phyloP scores from a whole-genome alignment of 2,797 vertebrate genomes.

The Petrocephalus schoutedeni region DNA sequence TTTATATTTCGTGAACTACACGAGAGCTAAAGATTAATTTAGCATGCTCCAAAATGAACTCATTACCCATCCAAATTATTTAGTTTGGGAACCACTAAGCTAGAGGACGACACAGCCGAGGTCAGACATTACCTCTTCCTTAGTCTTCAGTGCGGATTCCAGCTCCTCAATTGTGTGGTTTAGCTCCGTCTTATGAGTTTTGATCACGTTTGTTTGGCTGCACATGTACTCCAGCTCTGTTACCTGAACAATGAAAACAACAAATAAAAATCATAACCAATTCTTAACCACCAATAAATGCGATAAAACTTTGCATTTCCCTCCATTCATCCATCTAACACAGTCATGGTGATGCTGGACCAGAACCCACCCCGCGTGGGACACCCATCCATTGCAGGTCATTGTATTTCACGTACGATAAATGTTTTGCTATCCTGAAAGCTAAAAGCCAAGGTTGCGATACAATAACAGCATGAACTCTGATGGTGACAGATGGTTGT shows the following conservation, averaged over 20 bases:
- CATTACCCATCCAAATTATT: neutral
- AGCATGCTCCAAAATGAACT: neutral
- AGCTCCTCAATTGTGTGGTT: conserved; percentile 97
- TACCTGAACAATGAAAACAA: conserved; percentile 65
- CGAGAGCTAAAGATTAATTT: neutral
- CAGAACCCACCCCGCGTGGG: neutral
- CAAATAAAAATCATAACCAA: neutral
- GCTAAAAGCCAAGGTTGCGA: neutral
- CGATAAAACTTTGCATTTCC: neutral
- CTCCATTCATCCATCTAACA: neutral
- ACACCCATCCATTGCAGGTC: neutral
- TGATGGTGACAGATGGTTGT: neutral
- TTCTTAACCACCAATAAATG: neutral
- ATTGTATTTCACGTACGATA: neutral
- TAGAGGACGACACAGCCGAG: neutral
- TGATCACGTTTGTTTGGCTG: conserved; percentile 88
- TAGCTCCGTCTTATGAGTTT: conserved; percentile 92
- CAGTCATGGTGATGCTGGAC: neutral
- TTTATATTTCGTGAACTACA: neutral
- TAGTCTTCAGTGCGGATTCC: conserved; percentile 80
- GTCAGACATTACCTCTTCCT: conserved; percentile 76
- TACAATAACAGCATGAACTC: neutral
- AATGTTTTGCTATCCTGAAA: neutral
- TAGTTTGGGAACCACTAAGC: neutral
- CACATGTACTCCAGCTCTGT: conserved; percentile 96